Base-by-base conservation (phyloP, 2,888 invertebrate genomes). In the Heliconius charithonia region DNA sequence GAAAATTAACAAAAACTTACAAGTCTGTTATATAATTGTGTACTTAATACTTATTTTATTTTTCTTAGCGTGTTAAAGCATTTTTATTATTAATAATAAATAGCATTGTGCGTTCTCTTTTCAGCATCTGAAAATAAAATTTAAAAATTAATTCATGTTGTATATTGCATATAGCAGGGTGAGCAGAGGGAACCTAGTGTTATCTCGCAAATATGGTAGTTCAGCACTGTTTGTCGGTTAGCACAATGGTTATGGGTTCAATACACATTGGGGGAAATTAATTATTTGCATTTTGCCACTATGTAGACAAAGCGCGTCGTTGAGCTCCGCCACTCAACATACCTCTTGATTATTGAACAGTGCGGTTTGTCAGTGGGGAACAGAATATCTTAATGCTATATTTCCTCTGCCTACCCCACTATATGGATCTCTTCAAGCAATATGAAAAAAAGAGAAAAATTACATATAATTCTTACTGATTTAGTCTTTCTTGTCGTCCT, bases 401-500 rank as follows among this genome's bases (percentile, higher is more conserved):
- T 51, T 51, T 4, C 19, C 0, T 19, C 19, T 19, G 7, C 51
- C 9, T 7, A 51, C 51, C 19, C 19, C 2, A 25, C 13, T n/a
- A 22, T 12, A 25, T 62, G 62, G 25, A 13, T 37, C 37, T 10
- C 37, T 37, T 3, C 0, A 62, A 3, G 1, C n/a, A 63, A 13
- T 27, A 25, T 25, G 4, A 63, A 25, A 63, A 32, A 1, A 32
- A 32, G 7, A 9, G 0, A 32, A 32, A 32, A 32, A 32, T 9
- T 32, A 32, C 32, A 3, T 25, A 62, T 25, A 32, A 7, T n/a
- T 32, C 32, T 32, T 16, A 72, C 72, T 13, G 7, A 6, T 25
- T 22, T 79, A 79, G n/a, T 81, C 70, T 32, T 81, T 81, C 74
- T 81, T 80, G 65, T 81, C 82, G 19, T 81, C 81, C 45, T 87